Conservation (phyloP, 1,140 invertebrate genomes). For the Wiebesia pumilae region DNA sequence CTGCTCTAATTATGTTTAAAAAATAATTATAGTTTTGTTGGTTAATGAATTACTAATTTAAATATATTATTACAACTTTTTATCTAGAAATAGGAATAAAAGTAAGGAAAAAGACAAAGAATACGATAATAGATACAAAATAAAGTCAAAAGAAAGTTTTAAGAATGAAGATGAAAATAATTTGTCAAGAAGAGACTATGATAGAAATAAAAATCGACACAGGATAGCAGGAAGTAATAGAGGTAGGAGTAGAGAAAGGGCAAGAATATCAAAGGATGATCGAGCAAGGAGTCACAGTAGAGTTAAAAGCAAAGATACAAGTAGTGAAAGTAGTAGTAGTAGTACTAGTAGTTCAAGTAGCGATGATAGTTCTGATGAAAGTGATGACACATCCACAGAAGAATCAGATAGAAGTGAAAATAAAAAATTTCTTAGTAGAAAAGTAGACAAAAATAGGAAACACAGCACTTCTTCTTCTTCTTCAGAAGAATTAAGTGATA, state of each 20-base stretch:
- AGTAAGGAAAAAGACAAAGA: not conserved
- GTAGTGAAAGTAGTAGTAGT: not conserved
- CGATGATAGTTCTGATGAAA: not conserved
- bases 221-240: not conserved
- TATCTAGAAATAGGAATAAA: not conserved
- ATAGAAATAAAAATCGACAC: not conserved
- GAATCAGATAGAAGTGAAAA: slow-evolving; percentile 10
- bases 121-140: not conserved
- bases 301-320: not conserved
- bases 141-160: not conserved
- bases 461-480: not conserved
- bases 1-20: slow-evolving; percentile 1
- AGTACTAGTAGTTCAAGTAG: slow-evolving; percentile 9
- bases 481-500: not conserved
- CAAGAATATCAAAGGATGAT: not conserved
- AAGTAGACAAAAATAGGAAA: not conserved
- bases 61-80: not conserved
- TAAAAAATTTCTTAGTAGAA: not conserved
- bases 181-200: not conserved
- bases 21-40: not conserved
- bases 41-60: not conserved
- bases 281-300: not conserved
- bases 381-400: not conserved
- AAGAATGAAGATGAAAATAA: not conserved
- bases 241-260: not conserved